Conservation (phyloP, 2,797 vertebrate genomes). For the Ctenosaura bakeri region DNA sequence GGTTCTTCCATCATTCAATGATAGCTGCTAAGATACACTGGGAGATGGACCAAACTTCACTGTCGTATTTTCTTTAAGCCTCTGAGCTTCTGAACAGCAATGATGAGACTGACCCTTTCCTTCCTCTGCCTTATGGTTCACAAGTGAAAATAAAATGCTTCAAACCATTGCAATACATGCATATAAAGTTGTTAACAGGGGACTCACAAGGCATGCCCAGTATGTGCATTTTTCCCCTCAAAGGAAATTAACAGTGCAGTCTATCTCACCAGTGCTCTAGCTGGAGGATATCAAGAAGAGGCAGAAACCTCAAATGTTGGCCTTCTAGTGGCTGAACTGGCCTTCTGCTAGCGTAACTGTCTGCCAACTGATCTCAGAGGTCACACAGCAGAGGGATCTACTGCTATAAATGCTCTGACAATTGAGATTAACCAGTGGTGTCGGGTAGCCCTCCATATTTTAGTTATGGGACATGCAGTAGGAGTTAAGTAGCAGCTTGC, state of each 20-base stretch:
- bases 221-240: not conserved
- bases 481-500: too few species aligned
- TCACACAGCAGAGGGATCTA: too few species aligned
- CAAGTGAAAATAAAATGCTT: not conserved
- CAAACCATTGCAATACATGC: not conserved
- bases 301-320: too few species aligned
- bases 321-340: too few species aligned
- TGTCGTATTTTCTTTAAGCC: slow-evolving; percentile 23
- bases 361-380: too few species aligned
- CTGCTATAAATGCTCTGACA: too few species aligned
- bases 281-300: too few species aligned
- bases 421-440: too few species aligned
- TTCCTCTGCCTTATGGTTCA: slow-evolving; percentile 5
- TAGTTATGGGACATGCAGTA: too few species aligned
- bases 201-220: not conserved
- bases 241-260: not conserved
- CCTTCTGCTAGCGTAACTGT: too few species aligned
- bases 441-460: too few species aligned
- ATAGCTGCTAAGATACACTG: slow-evolving; percentile 23
- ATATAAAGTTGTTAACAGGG: slow-evolving; percentile 1
- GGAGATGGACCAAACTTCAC: slow-evolving; percentile 8
- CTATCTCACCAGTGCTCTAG: too few species aligned
- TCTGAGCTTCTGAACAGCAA: not conserved
- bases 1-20: not conserved
- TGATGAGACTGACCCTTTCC: not conserved